Evolutionary conservation across 1,140 invertebrate species (phyloP).

Genomic region (Euura saliciscinereae): DNA sequence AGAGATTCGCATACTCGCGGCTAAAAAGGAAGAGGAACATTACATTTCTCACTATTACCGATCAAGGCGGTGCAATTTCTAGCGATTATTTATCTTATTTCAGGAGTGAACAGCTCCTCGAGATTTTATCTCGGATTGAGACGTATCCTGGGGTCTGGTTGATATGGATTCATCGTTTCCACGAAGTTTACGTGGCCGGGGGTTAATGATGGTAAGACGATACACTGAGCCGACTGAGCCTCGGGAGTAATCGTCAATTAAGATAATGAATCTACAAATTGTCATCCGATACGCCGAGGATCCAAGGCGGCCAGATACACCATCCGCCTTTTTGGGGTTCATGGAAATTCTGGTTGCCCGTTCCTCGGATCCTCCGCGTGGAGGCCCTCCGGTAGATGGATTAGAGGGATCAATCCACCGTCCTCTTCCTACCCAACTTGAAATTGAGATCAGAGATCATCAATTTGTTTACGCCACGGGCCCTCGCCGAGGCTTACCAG

Average conservation of each 20-base stretch:
- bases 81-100: no score
- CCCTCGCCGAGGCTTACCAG: no score
- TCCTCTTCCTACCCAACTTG: background rate
- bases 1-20: background rate
- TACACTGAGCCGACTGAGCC: background rate
- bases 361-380: background rate
- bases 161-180: background rate
- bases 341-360: background rate
- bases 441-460: slow-evolving; percentile 7
- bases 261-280: slow-evolving; percentile 7
- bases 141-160: background rate
- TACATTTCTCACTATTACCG: no score
- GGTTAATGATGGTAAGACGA: slow-evolving; percentile 7
- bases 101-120: no score
- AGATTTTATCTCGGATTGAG: background rate
- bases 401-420: background rate
- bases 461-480: background rate
- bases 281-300: background rate
- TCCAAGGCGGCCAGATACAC: no score
- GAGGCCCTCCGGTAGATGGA: background rate
- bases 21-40: no score
- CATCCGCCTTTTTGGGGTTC: background rate
- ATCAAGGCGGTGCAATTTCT: no score
- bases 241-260: slow-evolving; percentile 7
- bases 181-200: background rate